Conservation (phyloP, 2,888 invertebrate species). For the Apamea monoglypha region DNA sequence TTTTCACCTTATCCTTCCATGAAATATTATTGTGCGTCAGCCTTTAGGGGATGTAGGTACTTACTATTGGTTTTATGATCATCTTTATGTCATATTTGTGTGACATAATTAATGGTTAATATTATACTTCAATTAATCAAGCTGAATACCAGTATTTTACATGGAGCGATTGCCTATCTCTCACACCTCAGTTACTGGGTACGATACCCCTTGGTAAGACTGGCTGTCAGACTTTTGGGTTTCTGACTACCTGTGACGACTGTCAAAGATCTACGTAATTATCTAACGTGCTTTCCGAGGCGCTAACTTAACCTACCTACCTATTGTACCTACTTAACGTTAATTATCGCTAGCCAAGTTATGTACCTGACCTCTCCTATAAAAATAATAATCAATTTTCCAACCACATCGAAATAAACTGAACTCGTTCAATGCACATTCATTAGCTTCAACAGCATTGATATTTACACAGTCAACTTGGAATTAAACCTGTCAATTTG, state of each 20-base stretch:
- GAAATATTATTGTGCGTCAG: slow-evolving; percentile 8
- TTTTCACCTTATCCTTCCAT: background rate
- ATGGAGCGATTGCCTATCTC: background rate
- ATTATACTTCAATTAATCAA: background rate
- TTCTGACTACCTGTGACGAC: background rate
- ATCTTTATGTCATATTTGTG: background rate
- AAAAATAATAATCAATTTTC: background rate
- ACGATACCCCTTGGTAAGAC: background rate
- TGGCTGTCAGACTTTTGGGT: background rate
- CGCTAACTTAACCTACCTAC: too few relatives aligned
- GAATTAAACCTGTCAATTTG: slow-evolving; percentile 52
- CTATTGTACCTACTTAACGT: background rate
- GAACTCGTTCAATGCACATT: background rate
- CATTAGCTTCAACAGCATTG: slow-evolving; percentile 14
- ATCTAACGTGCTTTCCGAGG: background rate
- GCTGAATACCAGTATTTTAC: background rate
- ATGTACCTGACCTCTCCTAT: too few relatives aligned
- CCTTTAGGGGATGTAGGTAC: background rate
- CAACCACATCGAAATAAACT: slow-evolving; percentile 5
- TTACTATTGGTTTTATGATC: background rate
- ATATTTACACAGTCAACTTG: slow-evolving; percentile 38
- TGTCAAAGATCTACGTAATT: background rate
- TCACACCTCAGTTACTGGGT: background rate
- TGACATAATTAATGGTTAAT: background rate
- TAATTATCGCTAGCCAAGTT: background rate